phyloP scores from a whole-genome alignment of 2,113 vertebrate species.

The Oncorhynchus nerka region DNA sequence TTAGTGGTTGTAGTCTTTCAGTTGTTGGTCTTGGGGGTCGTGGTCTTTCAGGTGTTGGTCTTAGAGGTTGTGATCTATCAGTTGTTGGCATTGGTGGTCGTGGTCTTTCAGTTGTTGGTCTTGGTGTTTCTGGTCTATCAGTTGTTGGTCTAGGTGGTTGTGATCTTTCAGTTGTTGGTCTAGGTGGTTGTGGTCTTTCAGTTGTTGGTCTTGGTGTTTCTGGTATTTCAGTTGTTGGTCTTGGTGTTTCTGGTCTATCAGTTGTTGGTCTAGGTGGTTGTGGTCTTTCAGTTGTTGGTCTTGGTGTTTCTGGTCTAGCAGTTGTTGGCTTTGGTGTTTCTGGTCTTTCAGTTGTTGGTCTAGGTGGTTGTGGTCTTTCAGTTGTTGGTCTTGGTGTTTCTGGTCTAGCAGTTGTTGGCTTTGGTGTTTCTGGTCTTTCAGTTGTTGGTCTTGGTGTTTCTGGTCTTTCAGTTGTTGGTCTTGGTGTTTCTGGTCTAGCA shows the following conservation, averaged over 20 bases:
- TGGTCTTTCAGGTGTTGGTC: no score
- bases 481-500: no score
- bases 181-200: background rate
- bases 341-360: background rate
- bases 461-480: no score
- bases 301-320: background rate
- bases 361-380: no score
- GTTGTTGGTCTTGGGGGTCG: no score
- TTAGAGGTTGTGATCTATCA: background rate
- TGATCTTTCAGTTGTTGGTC: background rate
- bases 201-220: background rate
- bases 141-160: background rate
- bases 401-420: background rate
- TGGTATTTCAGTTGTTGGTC: background rate
- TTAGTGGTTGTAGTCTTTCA: no score
- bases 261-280: no score
- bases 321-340: background rate
- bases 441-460: no score
- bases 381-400: background rate
- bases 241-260: background rate
- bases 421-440: no score
- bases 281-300: background rate
- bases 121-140: background rate
- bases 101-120: background rate
- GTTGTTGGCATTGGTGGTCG: no score